Evolutionary conservation across 2,113 vertebrate species (phyloP), one percentile per base, ranked within the genome.

Genomic region (Corydoras maculifer): DNA sequence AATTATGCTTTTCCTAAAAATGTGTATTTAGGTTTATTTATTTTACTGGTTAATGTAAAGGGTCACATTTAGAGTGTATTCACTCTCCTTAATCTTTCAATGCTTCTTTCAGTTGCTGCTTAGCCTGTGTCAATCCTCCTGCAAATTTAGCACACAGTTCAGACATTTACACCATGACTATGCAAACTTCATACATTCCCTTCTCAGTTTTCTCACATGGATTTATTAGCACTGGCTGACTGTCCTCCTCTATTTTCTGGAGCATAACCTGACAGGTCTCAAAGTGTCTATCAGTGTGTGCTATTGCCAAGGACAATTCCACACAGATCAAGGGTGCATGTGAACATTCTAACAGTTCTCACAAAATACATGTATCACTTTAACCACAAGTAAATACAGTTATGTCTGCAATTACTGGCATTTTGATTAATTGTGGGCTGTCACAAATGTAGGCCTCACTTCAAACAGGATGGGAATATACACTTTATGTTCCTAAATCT

Each of bases 211-310:
- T 71, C 66, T 59, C 71, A 75, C 53, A 15, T 70, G 65, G 68
- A 69, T 73, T 53, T 32, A 50, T 74, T 69, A 76, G 15, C 65
- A 71, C 69, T 70, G 70, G 62, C 59, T 49, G 32, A 70, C 11
- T 55, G 48, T n/a, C 55, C 62, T 48, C 14, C 48, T 51, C 58
- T 13, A 12, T 25, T 25, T 3, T 48, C 63, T 30, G 73, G 25
- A 70, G 72, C 51, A 55, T 62, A 70, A 70, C 69, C 80, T 79
- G 75, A 30, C 68, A 72, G 62, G 63, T 71, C 66, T 70, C 32
- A 25, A 63, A 11, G 62, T 66, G 67, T 58, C 57, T 61, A 69
- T 69, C 57, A 75, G 72, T 51, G 76, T 25, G 1, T 25, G 18
- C 35, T 43, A 43, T 43, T 43, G 35, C 35, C 35, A 43, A 43